These are phyloP conservation scores for Stenodera caucasica DNA, from an alignment of 2,888 invertebrate genomes.

Conservation along the genomic window DNA sequence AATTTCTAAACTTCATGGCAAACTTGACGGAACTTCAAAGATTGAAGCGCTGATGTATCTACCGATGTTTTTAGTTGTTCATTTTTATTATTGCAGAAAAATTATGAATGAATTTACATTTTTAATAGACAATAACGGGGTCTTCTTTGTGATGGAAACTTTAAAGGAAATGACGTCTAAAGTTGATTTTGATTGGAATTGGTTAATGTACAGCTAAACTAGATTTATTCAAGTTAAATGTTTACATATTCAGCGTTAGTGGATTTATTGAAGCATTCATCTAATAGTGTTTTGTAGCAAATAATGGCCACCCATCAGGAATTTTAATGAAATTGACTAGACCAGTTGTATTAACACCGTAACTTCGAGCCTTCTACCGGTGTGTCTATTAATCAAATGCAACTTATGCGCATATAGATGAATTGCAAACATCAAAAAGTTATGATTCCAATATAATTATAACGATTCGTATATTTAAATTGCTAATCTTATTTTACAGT, in stretches of 20 bases:
- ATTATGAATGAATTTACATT: too few relatives aligned
- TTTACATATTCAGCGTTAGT: conserved; percentile 14
- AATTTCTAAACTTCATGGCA: not conserved
- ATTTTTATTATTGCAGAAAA: too few relatives aligned
- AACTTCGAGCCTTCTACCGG: conserved; percentile 9
- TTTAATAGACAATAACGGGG: too few relatives aligned
- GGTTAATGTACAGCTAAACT: not conserved
- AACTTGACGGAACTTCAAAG: not conserved
- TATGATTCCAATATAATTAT: too few relatives aligned
- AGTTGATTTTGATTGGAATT: too few relatives aligned
- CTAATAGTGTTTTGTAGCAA: conserved; percentile 22
- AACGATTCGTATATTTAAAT: conserved; percentile 8
- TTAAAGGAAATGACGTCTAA: too few relatives aligned
- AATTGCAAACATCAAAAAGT: conserved; percentile 11
- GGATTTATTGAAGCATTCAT: conserved; percentile 14
- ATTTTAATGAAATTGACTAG: conserved; percentile 23
- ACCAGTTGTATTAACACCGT: not conserved
- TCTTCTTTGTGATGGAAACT: too few relatives aligned
- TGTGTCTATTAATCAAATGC: conserved; percentile 20
- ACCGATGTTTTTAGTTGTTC: too few relatives aligned
- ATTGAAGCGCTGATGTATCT: too few relatives aligned
- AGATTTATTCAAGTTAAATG: conserved; percentile 8
- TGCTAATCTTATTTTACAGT: conserved; percentile 11
- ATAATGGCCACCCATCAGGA: conserved; percentile 19
- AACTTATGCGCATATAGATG: conserved; percentile 27